Evolutionary conservation across 2,888 invertebrate genomes (phyloP).

Genomic region (Caenorhabditis sp.): DNA sequence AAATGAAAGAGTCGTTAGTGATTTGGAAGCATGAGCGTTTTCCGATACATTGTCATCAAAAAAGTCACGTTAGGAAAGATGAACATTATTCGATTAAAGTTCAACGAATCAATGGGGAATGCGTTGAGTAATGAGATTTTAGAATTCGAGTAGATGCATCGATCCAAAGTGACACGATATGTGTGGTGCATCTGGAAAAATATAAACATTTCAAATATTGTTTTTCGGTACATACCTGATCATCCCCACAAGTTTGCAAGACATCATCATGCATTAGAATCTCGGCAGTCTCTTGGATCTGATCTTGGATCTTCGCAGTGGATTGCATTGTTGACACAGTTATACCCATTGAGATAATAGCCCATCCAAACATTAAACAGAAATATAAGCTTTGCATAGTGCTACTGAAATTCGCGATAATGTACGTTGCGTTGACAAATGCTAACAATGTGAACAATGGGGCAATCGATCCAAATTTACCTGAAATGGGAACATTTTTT

Average conservation of each 20-base stretch:
- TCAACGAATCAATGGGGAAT: conserved; percentile 30
- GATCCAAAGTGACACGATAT: conserved; percentile 36
- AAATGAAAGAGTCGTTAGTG: too few relatives aligned
- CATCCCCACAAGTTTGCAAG: conserved; percentile 40
- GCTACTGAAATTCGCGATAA: not conserved
- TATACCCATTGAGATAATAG: conserved; percentile 14
- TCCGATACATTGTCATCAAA: conserved; percentile 31
- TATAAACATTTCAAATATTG: too few relatives aligned
- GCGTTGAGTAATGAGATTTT: conserved; percentile 28
- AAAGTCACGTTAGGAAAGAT: conserved; percentile 31
- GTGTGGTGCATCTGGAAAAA: conserved; percentile 41
- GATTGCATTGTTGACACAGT: conserved; percentile 18
- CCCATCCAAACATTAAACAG: conserved; percentile 14
- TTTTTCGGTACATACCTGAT: conserved; percentile 27
- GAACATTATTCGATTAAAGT: conserved; percentile 30
- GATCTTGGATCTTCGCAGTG: conserved; percentile 24
- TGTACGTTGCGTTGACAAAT: conserved; percentile 4
- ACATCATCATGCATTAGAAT: conserved; percentile 45
- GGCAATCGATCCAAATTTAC: conserved; percentile 21
- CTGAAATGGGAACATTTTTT: too few relatives aligned
- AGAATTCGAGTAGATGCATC: conserved; percentile 29
- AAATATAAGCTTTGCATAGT: conserved; percentile 7
- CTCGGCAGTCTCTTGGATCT: conserved; percentile 38
- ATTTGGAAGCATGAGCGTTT: not conserved
- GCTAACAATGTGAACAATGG: conserved; percentile 21